phyloP scores from a whole-genome alignment of 23 tunicate genomes.

The Ciona savignyi region DNA sequence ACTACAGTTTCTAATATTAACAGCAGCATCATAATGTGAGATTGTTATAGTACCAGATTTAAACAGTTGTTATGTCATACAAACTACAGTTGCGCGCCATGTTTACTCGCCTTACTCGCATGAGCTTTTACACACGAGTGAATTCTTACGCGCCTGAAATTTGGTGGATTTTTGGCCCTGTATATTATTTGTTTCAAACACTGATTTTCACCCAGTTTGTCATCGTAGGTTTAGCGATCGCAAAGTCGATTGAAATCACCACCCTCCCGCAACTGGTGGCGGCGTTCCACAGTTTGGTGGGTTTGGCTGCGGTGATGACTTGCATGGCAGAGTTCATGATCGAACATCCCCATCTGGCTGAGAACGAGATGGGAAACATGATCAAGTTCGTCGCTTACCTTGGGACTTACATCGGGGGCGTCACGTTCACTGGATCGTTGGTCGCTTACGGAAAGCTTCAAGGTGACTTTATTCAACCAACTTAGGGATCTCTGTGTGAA shows the following conservation, averaged over 20 bases:
- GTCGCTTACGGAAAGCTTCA: slow-evolving; percentile 92
- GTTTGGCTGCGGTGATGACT: slow-evolving; percentile 95
- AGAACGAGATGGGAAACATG: slow-evolving; percentile 83
- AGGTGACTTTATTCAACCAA: slow-evolving; percentile 43
- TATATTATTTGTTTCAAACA: too few relatives aligned
- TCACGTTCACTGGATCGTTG: slow-evolving; percentile 90
- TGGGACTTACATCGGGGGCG: slow-evolving; percentile 95
- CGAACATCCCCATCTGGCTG: slow-evolving; percentile 83
- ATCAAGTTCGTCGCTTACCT: slow-evolving; percentile 90
- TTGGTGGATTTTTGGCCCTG: too few relatives aligned
- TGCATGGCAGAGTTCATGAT: slow-evolving; percentile 92
- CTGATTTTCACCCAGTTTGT: too few relatives aligned
- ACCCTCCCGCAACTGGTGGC: slow-evolving; percentile 93
- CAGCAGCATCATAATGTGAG: too few relatives aligned
- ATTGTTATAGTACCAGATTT: too few relatives aligned
- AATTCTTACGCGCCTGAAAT: too few relatives aligned
- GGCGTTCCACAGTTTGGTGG: slow-evolving; percentile 88
- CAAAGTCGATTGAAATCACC: slow-evolving; percentile 71
- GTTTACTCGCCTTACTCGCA: too few relatives aligned
- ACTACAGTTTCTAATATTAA: too few relatives aligned
- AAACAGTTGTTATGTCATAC: too few relatives aligned
- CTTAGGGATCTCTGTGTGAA: too few relatives aligned
- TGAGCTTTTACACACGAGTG: too few relatives aligned
- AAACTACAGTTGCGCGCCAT: too few relatives aligned
- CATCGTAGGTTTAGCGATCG: slow-evolving; percentile 61